phyloP scores from a whole-genome alignment of 2,797 vertebrate species.

The Columba guinea region DNA sequence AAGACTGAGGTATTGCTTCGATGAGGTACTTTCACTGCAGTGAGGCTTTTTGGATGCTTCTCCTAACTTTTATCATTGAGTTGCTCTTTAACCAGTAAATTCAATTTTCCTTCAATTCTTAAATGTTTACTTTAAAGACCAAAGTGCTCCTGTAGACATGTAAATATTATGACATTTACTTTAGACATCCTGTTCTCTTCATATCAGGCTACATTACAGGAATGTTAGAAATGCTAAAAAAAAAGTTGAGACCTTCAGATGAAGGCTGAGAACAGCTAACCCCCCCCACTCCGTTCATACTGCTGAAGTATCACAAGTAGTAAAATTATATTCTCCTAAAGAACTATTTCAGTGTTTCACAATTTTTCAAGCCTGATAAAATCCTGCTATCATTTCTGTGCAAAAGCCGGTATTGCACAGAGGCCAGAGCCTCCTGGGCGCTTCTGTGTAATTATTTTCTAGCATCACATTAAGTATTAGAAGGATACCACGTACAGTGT shows the following conservation, averaged over 20 bases:
- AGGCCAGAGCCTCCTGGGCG: not conserved
- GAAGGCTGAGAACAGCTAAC: not conserved
- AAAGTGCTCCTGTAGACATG: not conserved
- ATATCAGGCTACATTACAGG: not conserved
- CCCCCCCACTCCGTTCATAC: not conserved
- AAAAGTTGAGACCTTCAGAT: not conserved
- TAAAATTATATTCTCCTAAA: not conserved
- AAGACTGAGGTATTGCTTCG: conserved; percentile 12
- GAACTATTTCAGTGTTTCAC: not conserved
- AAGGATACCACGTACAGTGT: not conserved
- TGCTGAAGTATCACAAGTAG: not conserved
- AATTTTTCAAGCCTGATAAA: not conserved
- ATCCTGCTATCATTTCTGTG: not conserved
- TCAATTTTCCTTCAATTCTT: not conserved
- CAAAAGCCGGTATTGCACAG: not conserved
- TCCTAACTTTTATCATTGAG: not conserved
- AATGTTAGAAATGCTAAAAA: not conserved
- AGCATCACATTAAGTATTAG: not conserved
- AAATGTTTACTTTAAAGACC: not conserved
- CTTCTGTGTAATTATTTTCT: not conserved
- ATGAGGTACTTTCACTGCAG: not conserved
- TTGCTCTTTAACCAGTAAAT: not conserved
- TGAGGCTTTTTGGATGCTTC: not conserved
- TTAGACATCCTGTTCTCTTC: not conserved
- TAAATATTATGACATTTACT: not conserved